Evolutionary conservation across 2,113 vertebrate genomes (phyloP).

Genomic region (Cathartes aura): DNA sequence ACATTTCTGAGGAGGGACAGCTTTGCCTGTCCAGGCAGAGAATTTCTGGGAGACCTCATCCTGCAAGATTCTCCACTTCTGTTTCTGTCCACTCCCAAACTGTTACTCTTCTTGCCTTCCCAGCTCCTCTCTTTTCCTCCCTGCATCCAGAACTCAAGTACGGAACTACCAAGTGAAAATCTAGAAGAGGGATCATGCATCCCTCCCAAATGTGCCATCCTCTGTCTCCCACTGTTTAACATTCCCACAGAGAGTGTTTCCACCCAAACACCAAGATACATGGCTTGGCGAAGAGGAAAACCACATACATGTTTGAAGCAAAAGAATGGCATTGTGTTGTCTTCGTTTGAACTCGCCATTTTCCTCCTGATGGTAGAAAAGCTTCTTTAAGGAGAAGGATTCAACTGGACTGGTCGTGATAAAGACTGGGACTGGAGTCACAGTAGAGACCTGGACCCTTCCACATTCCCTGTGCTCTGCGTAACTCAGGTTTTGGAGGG

Average conservation of each 20-base stretch:
- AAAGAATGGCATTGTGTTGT: background rate
- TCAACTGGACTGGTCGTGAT: background rate
- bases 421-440: background rate
- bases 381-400: constrained; percentile 12
- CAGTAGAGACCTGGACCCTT: background rate
- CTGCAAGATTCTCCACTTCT: background rate
- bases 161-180: background rate
- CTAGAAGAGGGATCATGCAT: background rate
- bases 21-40: background rate
- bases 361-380: background rate
- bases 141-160: background rate
- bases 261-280: background rate
- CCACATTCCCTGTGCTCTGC: background rate
- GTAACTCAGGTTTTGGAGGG: background rate
- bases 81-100: background rate
- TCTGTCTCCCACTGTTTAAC: background rate
- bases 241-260: background rate
- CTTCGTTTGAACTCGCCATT: background rate
- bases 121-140: background rate
- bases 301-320: background rate
- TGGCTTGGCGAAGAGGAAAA: background rate
- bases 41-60: background rate
- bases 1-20: background rate
- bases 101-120: background rate
- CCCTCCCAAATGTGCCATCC: background rate